Evolutionary conservation across 2,888 invertebrate genomes (phyloP), one percentile per base, ranked within the genome.

Genomic region (Eurytoma californica): DNA sequence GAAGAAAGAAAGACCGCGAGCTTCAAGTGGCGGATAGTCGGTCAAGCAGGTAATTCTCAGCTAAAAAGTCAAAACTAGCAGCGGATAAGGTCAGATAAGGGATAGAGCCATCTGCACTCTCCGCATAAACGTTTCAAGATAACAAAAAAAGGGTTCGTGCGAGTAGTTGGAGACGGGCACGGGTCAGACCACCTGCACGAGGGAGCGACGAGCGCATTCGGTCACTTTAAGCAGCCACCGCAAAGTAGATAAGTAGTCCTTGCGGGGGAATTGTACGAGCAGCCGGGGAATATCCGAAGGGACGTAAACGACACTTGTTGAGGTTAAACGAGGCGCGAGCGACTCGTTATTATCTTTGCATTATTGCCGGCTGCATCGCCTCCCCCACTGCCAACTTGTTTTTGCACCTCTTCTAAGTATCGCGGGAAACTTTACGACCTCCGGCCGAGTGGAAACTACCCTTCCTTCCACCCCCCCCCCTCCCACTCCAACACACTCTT

Each of bases 291-390:
- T 73, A 65, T 14, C 47, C 30, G 51, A 69, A 72, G 20, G 13
- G 74, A 80, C 65, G 60, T 70, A 51, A 39, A 68, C 70, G 58
- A 65, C 77, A 80, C 82, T 80, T 82, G 80, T 82, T 82, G 74
- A 77, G 77, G 75, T 77, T 75, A 82, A 80, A 60, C 78, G 61
- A 67, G 7, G 12, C 39, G 30, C 7, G 60, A 16, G 47, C 18
- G 13, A 9, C 51, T 28, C 20, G 60, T 68, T 73, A 78, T 67
- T 63, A 61, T 68, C 61, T 61, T 66, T 47, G 69, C 70, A 66
- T 79, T 70, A 79, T 75, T 66, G 66, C 70, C 20, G 51, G 39
- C 47, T 14, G 53, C 53, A n/a, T n/a, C 18, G 60, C 24, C 69
- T 20, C 51, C 47, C 67, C 51, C 58, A 13, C 39, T 30, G 39